Evolutionary conservation across 2,113 vertebrate species (phyloP).

Genomic region (Zosterops pallidus): DNA sequence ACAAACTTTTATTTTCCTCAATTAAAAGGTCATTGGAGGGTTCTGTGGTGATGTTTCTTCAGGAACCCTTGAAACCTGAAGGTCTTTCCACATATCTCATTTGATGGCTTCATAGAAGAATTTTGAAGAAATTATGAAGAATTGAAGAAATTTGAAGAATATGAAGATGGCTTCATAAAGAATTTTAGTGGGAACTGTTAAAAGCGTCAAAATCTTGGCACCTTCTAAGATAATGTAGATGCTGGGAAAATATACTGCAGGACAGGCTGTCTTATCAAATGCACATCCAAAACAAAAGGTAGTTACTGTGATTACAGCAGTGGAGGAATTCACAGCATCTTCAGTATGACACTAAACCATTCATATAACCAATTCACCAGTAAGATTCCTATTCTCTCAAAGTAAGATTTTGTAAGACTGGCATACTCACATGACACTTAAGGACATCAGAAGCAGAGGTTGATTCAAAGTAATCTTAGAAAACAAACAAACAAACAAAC

Average conservation of each 20-base stretch:
- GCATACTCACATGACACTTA: not conserved
- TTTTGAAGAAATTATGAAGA: not conserved
- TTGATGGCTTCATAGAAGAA: not conserved
- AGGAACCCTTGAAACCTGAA: not conserved
- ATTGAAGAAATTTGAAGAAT: too few species aligned
- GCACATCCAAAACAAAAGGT: not conserved
- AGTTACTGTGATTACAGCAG: not conserved
- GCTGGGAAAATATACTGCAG: not conserved
- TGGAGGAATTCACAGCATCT: not conserved
- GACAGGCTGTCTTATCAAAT: not conserved
- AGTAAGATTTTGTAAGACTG: not conserved
- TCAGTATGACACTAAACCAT: not conserved
- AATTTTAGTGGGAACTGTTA: not conserved
- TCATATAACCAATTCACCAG: fast-evolving
- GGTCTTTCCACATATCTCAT: not conserved
- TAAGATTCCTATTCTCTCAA: not conserved
- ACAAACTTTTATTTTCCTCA: not conserved
- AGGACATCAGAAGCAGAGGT: not conserved
- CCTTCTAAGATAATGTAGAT: not conserved
- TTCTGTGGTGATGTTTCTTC: not conserved
- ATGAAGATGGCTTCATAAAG: not conserved
- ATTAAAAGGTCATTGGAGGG: not conserved
- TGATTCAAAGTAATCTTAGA: not conserved
- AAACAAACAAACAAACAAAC: not conserved
- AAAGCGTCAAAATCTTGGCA: not conserved